Base-by-base conservation (phyloP, 2,888 invertebrate genomes). In the Brachypalpus laphriformis region DNA sequence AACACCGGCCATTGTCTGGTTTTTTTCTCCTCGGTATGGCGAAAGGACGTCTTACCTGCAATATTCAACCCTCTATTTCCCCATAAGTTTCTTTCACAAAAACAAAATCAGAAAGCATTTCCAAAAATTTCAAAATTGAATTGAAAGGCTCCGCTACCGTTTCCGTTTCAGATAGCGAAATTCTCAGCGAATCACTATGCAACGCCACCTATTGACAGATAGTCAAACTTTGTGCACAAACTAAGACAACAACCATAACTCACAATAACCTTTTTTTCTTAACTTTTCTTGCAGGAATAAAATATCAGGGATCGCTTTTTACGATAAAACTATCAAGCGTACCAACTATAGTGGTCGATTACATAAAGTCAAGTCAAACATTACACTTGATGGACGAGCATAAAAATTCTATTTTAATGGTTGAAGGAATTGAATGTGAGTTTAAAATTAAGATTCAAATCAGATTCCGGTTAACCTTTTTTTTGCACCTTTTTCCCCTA, bases 271-370 rank as follows among this genome's bases (percentile, higher is more conserved):
- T 42, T 40, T 2, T 8, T 25, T n/a, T 1, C 14, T 40, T 34
- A n/a, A n/a, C 34, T n/a, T 56, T 49, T 11, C 0, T 81, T 75
- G 1, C 61, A 90, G 90, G 90, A 20, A 87, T 90, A 8, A 89
- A 89, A 83, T 90, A 89, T 77, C 88, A 88, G 0, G 87, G 88
- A 6, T 87, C 89, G 2, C 65, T 51, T 28, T 90, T 90, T 80
- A 72, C 70, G n/a, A 75, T 90, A 7, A 65, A 59, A 51, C 3
- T 81, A 2, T 54, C 75, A 6, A 40, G 3, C 8, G 14, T 59
- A 11, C 76, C 85, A 6, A n/a, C 59, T 16, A 59, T 85, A 8
- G 14, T 8, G 5, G 75, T 45, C 16, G 31, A 66, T 47, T 59
- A 45, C 5, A 45, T 85, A 20, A 51, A 37, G 6, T 1, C 42